A percentile compares a stretch with the other conserved stretches of the same genome.
Evolutionary conservation across 2,888 invertebrate species (phyloP).

Genomic region (Strigamia transsilvanica): DNA sequence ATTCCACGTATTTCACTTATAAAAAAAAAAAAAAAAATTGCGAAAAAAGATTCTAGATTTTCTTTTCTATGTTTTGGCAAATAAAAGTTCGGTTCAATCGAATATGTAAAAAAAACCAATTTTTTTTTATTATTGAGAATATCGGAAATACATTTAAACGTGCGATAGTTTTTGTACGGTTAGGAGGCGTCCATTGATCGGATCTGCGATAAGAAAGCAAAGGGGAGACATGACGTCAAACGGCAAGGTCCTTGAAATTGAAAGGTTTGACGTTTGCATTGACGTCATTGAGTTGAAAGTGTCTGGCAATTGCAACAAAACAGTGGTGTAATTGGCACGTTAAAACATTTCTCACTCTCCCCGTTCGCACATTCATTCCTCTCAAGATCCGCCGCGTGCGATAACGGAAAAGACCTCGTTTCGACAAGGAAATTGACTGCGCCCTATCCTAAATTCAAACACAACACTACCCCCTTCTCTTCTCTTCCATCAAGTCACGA

Average conservation of each 20-base stretch:
- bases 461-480: not conserved
- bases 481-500: not conserved
- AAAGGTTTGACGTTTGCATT: slow-evolving; percentile 2
- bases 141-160: slow-evolving; percentile 8
- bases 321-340: slow-evolving; percentile 3
- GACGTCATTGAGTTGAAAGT: not conserved
- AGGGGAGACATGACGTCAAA: not conserved
- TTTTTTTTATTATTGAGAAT: not conserved
- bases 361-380: slow-evolving; percentile 1
- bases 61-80: not conserved
- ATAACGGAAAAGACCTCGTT: slow-evolving; percentile 3
- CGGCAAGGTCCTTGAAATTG: not conserved
- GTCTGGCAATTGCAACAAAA: slow-evolving; percentile 3
- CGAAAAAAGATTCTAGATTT: too few relatives aligned
- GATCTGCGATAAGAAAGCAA: not conserved
- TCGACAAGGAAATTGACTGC: slow-evolving; percentile 8
- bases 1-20: too few relatives aligned
- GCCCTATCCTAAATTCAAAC: slow-evolving; percentile 8
- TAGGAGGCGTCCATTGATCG: not conserved
- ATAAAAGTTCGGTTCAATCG: not conserved
- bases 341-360: slow-evolving; percentile 8
- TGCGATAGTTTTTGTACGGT: not conserved
- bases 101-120: not conserved
- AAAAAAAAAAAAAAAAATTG: too few relatives aligned
- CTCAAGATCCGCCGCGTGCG: slow-evolving; percentile 3